Evolutionary conservation across 2,113 vertebrate species (phyloP).

Genomic region (Phylloscopus trochilus): DNA sequence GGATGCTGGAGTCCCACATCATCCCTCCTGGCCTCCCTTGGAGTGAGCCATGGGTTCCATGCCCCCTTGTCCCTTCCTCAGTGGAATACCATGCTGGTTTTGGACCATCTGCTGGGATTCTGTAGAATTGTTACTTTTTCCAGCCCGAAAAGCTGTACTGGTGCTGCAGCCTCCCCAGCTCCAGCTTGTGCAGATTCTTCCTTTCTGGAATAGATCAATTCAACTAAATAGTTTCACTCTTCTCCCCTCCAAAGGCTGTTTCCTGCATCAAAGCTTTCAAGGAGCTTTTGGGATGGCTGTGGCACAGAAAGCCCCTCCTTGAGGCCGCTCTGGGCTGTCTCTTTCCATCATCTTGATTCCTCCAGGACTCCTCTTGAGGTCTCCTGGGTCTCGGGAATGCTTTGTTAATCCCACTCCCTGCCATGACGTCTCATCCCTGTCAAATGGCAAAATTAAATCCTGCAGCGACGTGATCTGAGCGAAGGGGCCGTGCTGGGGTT

Average conservation of each 20-base stretch:
- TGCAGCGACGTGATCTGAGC: fast-evolving
- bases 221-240: not conserved
- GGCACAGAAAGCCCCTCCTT: not conserved
- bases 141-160: not conserved
- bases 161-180: not conserved
- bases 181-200: not conserved
- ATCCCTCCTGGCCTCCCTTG: not conserved
- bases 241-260: not conserved
- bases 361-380: not conserved
- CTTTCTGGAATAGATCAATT: not conserved
- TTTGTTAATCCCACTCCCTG: not conserved
- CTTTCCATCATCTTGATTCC: not conserved
- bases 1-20: not conserved
- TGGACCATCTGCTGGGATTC: not conserved
- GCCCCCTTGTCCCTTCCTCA: not conserved
- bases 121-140: fast-evolving
- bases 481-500: fast-evolving
- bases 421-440: not conserved
- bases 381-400: not conserved
- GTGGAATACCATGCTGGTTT: fast-evolving
- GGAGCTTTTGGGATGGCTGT: not conserved
- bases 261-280: not conserved
- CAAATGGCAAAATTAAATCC: not conserved
- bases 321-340: not conserved
- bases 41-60: not conserved